phyloP scores from a whole-genome alignment of 2,888 invertebrate species.

The Ptycholaimellus sp. region DNA sequence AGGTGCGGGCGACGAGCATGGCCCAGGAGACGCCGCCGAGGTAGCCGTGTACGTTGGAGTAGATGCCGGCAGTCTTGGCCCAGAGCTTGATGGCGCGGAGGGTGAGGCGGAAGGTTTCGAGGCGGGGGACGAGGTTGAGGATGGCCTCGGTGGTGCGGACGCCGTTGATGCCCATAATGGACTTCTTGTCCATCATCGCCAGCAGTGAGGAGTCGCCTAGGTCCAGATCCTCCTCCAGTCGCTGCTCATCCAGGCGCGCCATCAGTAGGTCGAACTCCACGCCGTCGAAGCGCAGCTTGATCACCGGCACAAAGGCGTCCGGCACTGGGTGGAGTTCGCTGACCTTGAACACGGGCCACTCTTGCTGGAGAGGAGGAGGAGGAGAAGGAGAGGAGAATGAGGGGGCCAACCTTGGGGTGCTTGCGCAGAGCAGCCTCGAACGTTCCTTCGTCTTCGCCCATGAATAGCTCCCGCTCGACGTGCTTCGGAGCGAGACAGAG shows the following conservation, averaged over 20 bases:
- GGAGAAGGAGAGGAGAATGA: no score
- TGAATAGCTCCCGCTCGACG: slow-evolving; percentile 72
- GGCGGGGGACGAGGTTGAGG: slow-evolving; percentile 71
- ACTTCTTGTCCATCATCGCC: no score
- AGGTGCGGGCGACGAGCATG: slow-evolving; percentile 89
- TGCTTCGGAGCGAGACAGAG: slow-evolving; percentile 89
- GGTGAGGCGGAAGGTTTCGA: slow-evolving; percentile 71
- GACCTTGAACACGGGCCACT: no score
- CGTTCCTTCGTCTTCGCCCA: no score
- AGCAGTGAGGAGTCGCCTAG: no score
- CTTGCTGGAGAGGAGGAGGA: no score
- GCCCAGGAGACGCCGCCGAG: slow-evolving; percentile 91
- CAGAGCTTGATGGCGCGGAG: slow-evolving; percentile 82
- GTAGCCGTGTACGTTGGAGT: slow-evolving; percentile 90
- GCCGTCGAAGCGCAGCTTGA: slow-evolving; percentile 93
- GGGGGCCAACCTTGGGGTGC: no score
- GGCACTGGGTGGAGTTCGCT: slow-evolving; percentile 50
- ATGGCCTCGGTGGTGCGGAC: slow-evolving; percentile 97
- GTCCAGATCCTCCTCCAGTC: no score
- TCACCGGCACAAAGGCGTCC: slow-evolving; percentile 94
- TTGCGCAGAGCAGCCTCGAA: slow-evolving; percentile 66
- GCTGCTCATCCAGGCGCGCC: slow-evolving; percentile 62
- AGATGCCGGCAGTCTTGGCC: slow-evolving; percentile 92
- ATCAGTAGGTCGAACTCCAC: slow-evolving; percentile 93
- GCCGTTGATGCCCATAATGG: no score